Conservation (phyloP, 1,140 invertebrate genomes). For the Plutomurus gul region DNA sequence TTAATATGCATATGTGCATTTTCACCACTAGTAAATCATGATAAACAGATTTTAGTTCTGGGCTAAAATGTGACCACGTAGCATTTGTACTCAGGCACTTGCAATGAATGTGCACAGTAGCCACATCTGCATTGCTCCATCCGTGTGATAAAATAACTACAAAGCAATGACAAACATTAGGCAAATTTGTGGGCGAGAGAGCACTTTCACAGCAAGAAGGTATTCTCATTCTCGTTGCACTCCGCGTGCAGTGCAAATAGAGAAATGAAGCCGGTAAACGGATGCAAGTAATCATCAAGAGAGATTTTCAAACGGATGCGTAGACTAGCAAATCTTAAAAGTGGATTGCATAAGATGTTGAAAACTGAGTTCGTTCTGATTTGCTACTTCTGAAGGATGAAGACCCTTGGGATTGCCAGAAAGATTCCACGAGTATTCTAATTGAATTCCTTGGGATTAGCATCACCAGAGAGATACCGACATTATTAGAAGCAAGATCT, state of each 20-base stretch:
- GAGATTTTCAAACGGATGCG: slow-evolving; percentile 33
- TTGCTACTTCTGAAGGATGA: slow-evolving; percentile 18
- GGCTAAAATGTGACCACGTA: too few species aligned
- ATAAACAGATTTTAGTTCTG: too few species aligned
- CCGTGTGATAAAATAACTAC: too few species aligned
- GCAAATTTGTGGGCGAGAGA: too few species aligned
- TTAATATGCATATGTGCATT: too few species aligned
- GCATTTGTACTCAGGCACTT: too few species aligned
- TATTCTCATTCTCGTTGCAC: not conserved
- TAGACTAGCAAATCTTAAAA: not conserved
- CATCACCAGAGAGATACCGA: slow-evolving; percentile 36
- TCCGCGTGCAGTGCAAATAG: not conserved
- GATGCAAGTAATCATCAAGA: slow-evolving; percentile 22
- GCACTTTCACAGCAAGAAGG: too few species aligned
- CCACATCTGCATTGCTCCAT: too few species aligned
- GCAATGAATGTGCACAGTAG: too few species aligned
- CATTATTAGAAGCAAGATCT: slow-evolving; percentile 26
- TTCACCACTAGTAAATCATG: too few species aligned
- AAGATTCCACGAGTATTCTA: slow-evolving; percentile 40
- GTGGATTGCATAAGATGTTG: not conserved
- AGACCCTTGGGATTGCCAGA: slow-evolving; percentile 32
- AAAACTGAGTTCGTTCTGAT: slow-evolving; percentile 16
- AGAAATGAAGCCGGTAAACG: not conserved
- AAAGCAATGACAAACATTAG: too few species aligned
- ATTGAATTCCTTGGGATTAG: slow-evolving; percentile 52